Base-by-base conservation (phyloP, 30 jellyfish, hydroid and myxozoan genomes). In the Nemopilema nomurai region DNA sequence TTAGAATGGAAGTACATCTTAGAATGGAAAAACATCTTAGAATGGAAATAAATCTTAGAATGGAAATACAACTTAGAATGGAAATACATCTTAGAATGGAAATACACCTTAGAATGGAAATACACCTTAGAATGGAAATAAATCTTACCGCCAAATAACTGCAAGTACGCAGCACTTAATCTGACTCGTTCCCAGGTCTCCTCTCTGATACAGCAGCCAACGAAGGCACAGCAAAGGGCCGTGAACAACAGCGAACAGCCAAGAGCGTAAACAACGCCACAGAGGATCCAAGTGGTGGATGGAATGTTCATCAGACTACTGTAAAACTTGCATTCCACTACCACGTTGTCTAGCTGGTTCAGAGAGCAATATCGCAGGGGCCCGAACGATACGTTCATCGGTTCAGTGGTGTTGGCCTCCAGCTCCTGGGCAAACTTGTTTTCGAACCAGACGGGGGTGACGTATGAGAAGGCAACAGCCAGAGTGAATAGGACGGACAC, bases 381-480 rank as follows among this genome's bases (percentile, higher is more conserved):
- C 8, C 98, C 98, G 32, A 92, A 92, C 3, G 96, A 63, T 26
- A 87, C 96, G 21, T 76, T 69, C 49, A 50, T 17, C 1, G 57
- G 30, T 13, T 75, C 77, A 0, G 97, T 64, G 9, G 21, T 17
- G 49, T 82, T 87, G 75, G 76, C 83, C 33, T 28, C 52, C 1
- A 62, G 62, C 30, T 26, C 73, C 66, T 71, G 81, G 3, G 33
- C 28, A 25, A 80, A 76, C 74, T 86, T 65, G 85, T 92, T 92
- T 62, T 86, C 91, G 50, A 92, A 92, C 98, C 98, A 92, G 70
- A 86, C 98, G 20, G 98, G 98, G 16, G 96, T 80, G 49, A 87
- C 51, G 83, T 78, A 82, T 18, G 98, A 68, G 83, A 92, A 86
- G 3, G 74, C 70, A 17, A 82, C 88, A 1, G 90, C 94, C 7